phyloP scores from a whole-genome alignment of 2,113 vertebrate species.

The Calonectris borealis region DNA sequence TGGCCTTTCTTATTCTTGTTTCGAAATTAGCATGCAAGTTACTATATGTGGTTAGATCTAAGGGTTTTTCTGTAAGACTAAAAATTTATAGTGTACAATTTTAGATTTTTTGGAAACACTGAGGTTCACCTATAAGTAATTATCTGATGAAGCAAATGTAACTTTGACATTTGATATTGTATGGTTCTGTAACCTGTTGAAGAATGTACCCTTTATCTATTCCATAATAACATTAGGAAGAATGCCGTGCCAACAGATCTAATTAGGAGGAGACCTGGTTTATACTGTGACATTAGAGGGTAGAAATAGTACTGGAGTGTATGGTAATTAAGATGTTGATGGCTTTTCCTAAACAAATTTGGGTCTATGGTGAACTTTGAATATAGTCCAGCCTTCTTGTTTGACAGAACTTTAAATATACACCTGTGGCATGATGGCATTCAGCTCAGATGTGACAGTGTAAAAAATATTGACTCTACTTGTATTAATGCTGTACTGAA shows the following conservation, averaged over 20 bases:
- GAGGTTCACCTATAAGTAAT: not conserved
- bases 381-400: not conserved
- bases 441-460: not conserved
- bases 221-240: not conserved
- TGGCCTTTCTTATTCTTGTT: not conserved
- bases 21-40: not conserved
- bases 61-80: not conserved
- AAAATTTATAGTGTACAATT: not conserved
- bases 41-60: rapidly evolving
- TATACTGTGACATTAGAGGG: not conserved
- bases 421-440: not conserved
- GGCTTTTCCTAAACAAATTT: not conserved
- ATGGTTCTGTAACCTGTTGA: not conserved
- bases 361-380: not conserved
- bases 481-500: slow-evolving; percentile 27
- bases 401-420: not conserved
- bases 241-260: not conserved
- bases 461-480: slow-evolving; percentile 44
- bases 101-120: not conserved
- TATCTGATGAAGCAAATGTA: not conserved
- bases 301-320: not conserved
- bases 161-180: not conserved
- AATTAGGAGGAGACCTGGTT: not conserved
- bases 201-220: not conserved
- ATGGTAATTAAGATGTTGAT: not conserved